Percentiles rank a stretch among this genome's conserved stretches.
phyloP scores from a whole-genome alignment of 2,888 invertebrate species.

The Trachelus stipa region DNA sequence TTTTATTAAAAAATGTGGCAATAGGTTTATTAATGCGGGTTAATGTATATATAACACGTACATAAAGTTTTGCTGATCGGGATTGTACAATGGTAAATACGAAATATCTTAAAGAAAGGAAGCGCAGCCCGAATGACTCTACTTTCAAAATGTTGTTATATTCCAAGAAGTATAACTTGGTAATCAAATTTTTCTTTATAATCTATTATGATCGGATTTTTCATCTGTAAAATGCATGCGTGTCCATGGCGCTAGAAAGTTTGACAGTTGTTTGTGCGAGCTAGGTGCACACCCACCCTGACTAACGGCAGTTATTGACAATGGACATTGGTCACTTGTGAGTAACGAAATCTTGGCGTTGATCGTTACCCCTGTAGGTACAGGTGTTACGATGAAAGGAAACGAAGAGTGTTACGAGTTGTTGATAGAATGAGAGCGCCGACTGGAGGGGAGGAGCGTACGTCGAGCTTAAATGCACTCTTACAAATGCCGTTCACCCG shows the following conservation, averaged over 20 bases:
- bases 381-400: constrained; percentile 40
- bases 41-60: background rate
- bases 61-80: background rate
- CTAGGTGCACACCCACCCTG: background rate
- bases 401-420: constrained; percentile 30
- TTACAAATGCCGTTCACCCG: constrained; percentile 50
- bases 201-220: background rate
- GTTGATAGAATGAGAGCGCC: background rate
- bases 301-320: background rate
- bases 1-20: background rate
- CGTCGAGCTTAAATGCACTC: constrained; percentile 43
- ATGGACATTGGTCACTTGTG: background rate
- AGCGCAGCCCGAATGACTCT: background rate
- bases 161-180: background rate
- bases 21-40: background rate
- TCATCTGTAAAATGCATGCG: background rate
- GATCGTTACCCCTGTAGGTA: constrained; percentile 31
- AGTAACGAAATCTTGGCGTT: constrained; percentile 18
- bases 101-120: background rate
- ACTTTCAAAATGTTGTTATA: background rate
- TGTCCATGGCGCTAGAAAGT: background rate
- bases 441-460: constrained; percentile 7
- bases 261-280: background rate
- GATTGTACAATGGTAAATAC: background rate
- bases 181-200: background rate